A percentile compares a stretch with the other conserved stretches of the same genome.
Conservation (phyloP, 2,888 invertebrate species). For the Acanthococcus lagerstroemiae region DNA sequence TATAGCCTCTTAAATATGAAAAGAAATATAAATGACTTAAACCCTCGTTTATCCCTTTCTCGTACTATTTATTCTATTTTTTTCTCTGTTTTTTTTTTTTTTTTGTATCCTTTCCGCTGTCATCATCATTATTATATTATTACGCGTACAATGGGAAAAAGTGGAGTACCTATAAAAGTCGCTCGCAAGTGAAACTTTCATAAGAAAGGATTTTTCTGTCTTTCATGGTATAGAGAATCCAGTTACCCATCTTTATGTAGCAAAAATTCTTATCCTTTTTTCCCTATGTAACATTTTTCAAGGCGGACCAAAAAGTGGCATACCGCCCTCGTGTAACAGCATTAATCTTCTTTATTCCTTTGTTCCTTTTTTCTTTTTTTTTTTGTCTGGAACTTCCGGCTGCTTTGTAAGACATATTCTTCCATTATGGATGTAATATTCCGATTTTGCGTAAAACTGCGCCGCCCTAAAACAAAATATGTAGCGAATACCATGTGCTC, state of each 20-base stretch:
- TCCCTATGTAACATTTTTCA: constrained; percentile 16
- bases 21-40: constrained; percentile 27
- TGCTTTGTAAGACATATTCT: too few relatives aligned
- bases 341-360: constrained; percentile 17
- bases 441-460: too few relatives aligned
- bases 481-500: too few relatives aligned
- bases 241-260: neutral
- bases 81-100: neutral
- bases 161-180: constrained; percentile 13
- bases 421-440: too few relatives aligned
- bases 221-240: neutral
- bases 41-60: constrained; percentile 22
- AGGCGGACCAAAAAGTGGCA: constrained; percentile 4
- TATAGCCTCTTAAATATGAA: constrained; percentile 26
- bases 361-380: too few relatives aligned
- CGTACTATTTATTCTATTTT: constrained; percentile 1
- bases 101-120: constrained; percentile 10
- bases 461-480: too few relatives aligned
- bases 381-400: too few relatives aligned
- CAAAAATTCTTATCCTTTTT: neutral
- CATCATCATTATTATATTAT: constrained; percentile 26
- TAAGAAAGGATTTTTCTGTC: neutral
- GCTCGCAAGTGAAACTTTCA: constrained; percentile 11
- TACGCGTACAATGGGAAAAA: constrained; percentile 8
- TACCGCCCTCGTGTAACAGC: neutral